A percentile compares a stretch with the other conserved stretches of the same genome.
Evolutionary conservation across 1,140 invertebrate species (phyloP).

Genomic region (Stegodyphus mimosarum): DNA sequence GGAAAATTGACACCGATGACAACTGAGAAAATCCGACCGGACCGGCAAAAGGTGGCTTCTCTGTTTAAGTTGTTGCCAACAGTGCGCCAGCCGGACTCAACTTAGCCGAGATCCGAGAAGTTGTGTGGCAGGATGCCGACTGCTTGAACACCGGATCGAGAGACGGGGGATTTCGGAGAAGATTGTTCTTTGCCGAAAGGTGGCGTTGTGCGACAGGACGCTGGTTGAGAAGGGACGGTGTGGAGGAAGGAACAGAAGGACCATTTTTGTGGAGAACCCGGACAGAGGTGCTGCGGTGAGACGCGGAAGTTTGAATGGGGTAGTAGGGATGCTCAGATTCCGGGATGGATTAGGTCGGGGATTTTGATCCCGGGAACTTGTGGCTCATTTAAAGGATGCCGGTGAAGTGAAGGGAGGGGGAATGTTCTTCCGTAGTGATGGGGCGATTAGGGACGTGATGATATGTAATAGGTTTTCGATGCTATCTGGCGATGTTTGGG

Average conservation of each 20-base stretch:
- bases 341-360: not conserved
- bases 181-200: not conserved
- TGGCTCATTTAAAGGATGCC: too few relatives aligned
- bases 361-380: not conserved
- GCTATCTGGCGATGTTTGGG: not conserved
- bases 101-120: not conserved
- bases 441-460: constrained; percentile 38
- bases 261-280: too few relatives aligned
- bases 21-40: too few relatives aligned
- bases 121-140: constrained; percentile 14
- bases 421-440: constrained; percentile 26
- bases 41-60: too few relatives aligned
- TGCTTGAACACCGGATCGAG: not conserved
- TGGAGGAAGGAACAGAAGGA: too few relatives aligned
- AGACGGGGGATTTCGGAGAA: not conserved
- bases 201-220: not conserved
- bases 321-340: not conserved
- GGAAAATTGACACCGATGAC: too few relatives aligned
- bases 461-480: constrained; percentile 47
- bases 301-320: constrained; percentile 27
- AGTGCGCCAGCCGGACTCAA: too few relatives aligned
- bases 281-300: not conserved
- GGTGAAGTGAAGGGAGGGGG: not conserved
- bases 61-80: too few relatives aligned
- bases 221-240: too few relatives aligned